Evolutionary conservation across 92 coral and sea anemone genomes (phyloP), one percentile per base, ranked within the genome.

Genomic region (Siderastrea radians): DNA sequence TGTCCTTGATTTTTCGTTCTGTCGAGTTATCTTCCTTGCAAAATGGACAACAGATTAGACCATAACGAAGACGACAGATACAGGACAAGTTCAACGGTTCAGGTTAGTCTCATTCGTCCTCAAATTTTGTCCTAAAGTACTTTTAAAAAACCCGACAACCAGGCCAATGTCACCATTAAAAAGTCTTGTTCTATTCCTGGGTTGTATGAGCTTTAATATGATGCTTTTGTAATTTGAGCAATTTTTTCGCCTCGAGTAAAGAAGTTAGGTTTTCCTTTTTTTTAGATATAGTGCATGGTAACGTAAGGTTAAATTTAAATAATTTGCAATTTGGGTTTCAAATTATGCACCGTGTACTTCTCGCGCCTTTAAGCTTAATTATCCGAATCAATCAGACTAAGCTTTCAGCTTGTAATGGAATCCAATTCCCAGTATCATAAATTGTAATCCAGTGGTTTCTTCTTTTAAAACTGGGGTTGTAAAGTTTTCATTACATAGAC

Each of bases 1-100:
- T 72, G 1, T 9, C 13, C 17, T 49, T 3, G 13, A 44, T 13
- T 12, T 9, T 62, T 3, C 17, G 8, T 49, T 16, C 52, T 43
- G 66, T 16, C 47, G n/a, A 38, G 46, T 2, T 26, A 13, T 1
- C 16, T 44, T 8, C 14, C 2, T 3, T 3, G 72, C 7, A 38
- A 26, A 49, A 84, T 84, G 88, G 88, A 84, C 38, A 63, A 84
- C n/a, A 84, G 88, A 53, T 62, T 76, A 74, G 89, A 77, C 76
- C 89, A 66, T 44, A 68, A 67, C 57, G 82, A 85, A n/a, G 84
- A 85, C 45, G 60, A 63, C 82, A 73, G 88, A 75, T 85, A 85
- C 89, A 85, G 89, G 84, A 14, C 83, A 65, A 77, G 60, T 68
- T 45, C 84, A 10, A 7, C 77, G 12, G 76, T 69, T 12, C 89